Evolutionary conservation across 2,113 vertebrate genomes (phyloP).

Genomic region (Benitochromis conjunctus): DNA sequence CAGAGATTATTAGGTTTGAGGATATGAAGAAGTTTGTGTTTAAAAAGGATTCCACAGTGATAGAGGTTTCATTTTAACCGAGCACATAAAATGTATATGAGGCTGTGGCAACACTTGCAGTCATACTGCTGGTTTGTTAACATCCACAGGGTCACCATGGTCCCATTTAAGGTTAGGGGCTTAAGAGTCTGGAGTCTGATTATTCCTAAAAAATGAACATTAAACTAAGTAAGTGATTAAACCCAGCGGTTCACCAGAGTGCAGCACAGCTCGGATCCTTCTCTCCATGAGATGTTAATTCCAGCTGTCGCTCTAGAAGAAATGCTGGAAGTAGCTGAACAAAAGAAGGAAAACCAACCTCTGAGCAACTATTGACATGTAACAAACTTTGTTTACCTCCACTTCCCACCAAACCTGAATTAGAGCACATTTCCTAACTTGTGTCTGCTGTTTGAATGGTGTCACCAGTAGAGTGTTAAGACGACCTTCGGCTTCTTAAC

Average conservation of each 20-base stretch:
- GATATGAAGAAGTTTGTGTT: no score
- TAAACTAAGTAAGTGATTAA: not conserved
- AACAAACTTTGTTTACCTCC: not conserved
- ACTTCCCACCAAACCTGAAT: not conserved
- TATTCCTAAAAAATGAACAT: not conserved
- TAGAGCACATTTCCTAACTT: not conserved
- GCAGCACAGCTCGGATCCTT: not conserved
- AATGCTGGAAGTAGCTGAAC: conserved; percentile 44
- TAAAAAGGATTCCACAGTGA: no score
- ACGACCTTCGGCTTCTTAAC: not conserved
- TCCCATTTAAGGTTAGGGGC: not conserved
- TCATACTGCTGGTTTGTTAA: not conserved
- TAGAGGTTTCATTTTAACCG: not conserved
- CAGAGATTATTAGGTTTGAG: no score
- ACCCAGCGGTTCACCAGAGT: not conserved
- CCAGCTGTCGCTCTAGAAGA: conserved; percentile 30
- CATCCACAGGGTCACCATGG: not conserved
- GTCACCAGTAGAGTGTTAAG: not conserved
- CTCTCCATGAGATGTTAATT: not conserved
- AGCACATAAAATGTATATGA: not conserved
- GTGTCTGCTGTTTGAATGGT: not conserved
- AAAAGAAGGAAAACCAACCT: conserved; percentile 32
- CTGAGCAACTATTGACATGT: not conserved
- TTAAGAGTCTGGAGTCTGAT: not conserved
- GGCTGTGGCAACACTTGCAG: not conserved